Percentiles rank a stretch among this genome's conserved stretches.
Conservation (phyloP, 2,797 vertebrate species). For the Acridotheres tristis region DNA sequence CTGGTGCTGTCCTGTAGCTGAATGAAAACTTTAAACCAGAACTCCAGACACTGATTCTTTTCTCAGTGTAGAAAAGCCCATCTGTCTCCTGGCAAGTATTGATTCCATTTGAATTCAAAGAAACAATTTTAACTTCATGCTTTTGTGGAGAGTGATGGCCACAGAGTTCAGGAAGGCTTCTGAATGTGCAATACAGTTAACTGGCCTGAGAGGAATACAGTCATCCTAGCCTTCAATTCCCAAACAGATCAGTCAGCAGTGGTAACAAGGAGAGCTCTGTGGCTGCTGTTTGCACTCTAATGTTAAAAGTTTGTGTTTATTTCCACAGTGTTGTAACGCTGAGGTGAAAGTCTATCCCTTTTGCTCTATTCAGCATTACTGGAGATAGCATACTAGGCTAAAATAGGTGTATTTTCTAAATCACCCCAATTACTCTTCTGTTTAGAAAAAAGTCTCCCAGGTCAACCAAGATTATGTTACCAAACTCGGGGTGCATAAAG, state of each 20-base stretch:
- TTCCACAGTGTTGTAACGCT: not conserved
- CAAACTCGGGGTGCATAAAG: not conserved
- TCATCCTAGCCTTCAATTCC: conserved; percentile 35
- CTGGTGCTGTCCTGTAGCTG: conserved; percentile 9
- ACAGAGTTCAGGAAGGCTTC: not conserved
- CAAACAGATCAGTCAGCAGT: not conserved
- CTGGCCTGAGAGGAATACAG: conserved; percentile 1
- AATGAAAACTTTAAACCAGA: conserved; percentile 32
- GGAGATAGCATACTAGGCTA: not conserved
- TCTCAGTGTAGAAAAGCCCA: conserved; percentile 26
- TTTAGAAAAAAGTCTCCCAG: not conserved
- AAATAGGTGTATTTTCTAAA: not conserved
- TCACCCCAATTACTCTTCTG: not conserved
- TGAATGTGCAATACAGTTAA: conserved; percentile 12
- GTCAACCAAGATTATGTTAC: not conserved
- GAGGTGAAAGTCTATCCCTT: conserved; percentile 20
- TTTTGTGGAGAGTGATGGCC: conserved; percentile 30
- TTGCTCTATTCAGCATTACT: not conserved
- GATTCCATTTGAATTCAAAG: conserved; percentile 61
- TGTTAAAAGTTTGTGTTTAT: not conserved
- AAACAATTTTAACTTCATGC: conserved; percentile 54
- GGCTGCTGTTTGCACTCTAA: not conserved
- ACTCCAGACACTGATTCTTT: conserved; percentile 33
- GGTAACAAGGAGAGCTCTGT: conserved; percentile 40
- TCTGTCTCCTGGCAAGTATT: conserved; percentile 59